phyloP scores from a whole-genome alignment of 1,140 invertebrate genomes.

The Danaus melanippus region DNA sequence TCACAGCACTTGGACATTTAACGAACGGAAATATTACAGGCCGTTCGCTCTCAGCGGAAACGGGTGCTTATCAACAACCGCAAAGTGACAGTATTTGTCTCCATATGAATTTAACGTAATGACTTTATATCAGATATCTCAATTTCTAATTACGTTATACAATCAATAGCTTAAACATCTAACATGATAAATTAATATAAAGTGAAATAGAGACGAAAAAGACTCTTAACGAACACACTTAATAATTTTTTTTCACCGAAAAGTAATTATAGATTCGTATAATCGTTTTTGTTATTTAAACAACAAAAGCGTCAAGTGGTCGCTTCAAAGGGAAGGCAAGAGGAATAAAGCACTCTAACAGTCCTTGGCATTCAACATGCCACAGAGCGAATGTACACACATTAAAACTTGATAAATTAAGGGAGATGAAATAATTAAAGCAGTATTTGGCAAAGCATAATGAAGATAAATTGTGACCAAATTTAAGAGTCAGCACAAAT shows the following conservation, averaged over 20 bases:
- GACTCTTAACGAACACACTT: conserved; percentile 15
- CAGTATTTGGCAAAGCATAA: conserved; percentile 1
- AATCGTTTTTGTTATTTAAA: conserved; percentile 58
- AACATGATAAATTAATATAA: too few relatives aligned
- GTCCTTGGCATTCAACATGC: conserved; percentile 43
- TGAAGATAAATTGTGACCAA: conserved; percentile 2
- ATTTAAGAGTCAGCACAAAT: conserved; percentile 4
- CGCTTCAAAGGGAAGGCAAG: conserved; percentile 41
- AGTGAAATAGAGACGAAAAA: conserved; percentile 1
- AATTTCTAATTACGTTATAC: too few relatives aligned
- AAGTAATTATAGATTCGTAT: conserved; percentile 44
- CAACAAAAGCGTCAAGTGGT: conserved; percentile 51
- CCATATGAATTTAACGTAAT: too few relatives aligned
- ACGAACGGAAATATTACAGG: too few relatives aligned
- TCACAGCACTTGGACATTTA: too few relatives aligned
- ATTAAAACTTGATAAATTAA: conserved; percentile 62
- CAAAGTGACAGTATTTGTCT: too few relatives aligned
- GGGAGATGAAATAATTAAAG: conserved; percentile 51
- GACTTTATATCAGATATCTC: too few relatives aligned
- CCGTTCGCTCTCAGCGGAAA: too few relatives aligned
- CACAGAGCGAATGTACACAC: conserved; percentile 57
- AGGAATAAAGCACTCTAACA: conserved; percentile 46
- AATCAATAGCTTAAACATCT: too few relatives aligned
- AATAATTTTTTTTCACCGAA: conserved; percentile 18
- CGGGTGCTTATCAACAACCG: too few relatives aligned